Evolutionary conservation across 2,888 invertebrate species (phyloP), one percentile per base, ranked within the genome.

Genomic region (Biston stratarius): DNA sequence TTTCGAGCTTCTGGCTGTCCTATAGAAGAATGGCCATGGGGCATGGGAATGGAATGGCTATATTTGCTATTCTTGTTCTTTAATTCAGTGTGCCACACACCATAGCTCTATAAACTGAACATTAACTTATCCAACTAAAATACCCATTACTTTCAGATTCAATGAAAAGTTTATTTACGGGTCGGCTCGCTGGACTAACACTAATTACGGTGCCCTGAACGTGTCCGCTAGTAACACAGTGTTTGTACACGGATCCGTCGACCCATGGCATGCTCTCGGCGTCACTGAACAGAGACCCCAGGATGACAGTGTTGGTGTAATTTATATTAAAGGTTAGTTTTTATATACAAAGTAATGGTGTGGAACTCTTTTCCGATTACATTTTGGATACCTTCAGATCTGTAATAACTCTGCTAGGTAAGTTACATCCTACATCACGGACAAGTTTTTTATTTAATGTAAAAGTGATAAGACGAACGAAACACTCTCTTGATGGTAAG

Each of bases 181-280:
- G 0, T 96, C 95, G 0, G 95, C 96, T 0, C 87, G 94, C 0
- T 94, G 96, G 78, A 98, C 98, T 0, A 99, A 99, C 83, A 94
- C 85, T n/a, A 88, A 95, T 56, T 98, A 98, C 79, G 98, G 98
- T 0, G 98, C 95, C 0, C 87, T 97, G 6, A 94, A 96, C 65
- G 95, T 98, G 42, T 87, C 95, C 11, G 96, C 96, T 0, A 94
- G 95, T 11, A 96, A 97, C 74, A 96, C 98, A 8, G 95, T 98
- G 0, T 98, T 96, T 81, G 97, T 98, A 6, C 98, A 98, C 81
- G 98, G 98, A 33, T 96, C 97, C 0, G 96, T 98, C 58, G 98
- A 99, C 92, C 97, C 97, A 0, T 97, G 97, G 97, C 97, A 97
- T 88, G 96, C 96, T 0, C 89, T 97, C 36, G 97, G 97, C 9